Evolutionary conservation across 1,140 invertebrate species (phyloP), one percentile per base, ranked within the genome.

Genomic region (Druon quercuslanigerum): DNA sequence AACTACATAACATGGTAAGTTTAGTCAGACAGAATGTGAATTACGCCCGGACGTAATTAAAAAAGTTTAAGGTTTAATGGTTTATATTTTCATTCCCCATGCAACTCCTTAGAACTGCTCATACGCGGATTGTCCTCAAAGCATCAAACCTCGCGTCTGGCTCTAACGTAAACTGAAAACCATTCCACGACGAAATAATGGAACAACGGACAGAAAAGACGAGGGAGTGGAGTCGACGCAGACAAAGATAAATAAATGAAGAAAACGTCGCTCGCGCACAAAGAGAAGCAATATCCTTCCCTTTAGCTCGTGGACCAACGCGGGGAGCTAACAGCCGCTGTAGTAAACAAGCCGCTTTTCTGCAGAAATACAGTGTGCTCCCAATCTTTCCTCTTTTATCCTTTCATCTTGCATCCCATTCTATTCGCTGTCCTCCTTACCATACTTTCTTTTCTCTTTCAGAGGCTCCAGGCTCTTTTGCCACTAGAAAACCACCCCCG

Each of bases 161-260:
- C n/a, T 75, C 25, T 72, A 85, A 84, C 79, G 79, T 82, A 84
- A 86, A 83, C 84, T 77, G 81, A 78, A 50, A 50, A 51, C 20
- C 71, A 50, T 20, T 78, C 78, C 75, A 73, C 76, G 76, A 74
- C 19, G 73, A 79, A 79, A 84, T 83, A 83, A 85, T 83, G 81
- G 74, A 81, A 46, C 60, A 66, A 56, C 17, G 70, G 17, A 56
- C 50, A 73, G 50, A 72, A 70, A 75, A 72, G 78, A 78, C 57
- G 71, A 46, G 51, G 57, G 20, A 66, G 60, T 66, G 25, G 56
- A 66, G 51, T 71, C 71, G 73, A 54, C n/a, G 56, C 81, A 83
- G 84, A 85, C 82, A 82, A 88, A 88, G 87, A 89, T 88, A 88
- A 88, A 89, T 88, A 88, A 88, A 86, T 83, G 83, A 83, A 86